phyloP scores from a whole-genome alignment of 2,888 invertebrate species.

The Holacanthella duospinosa region DNA sequence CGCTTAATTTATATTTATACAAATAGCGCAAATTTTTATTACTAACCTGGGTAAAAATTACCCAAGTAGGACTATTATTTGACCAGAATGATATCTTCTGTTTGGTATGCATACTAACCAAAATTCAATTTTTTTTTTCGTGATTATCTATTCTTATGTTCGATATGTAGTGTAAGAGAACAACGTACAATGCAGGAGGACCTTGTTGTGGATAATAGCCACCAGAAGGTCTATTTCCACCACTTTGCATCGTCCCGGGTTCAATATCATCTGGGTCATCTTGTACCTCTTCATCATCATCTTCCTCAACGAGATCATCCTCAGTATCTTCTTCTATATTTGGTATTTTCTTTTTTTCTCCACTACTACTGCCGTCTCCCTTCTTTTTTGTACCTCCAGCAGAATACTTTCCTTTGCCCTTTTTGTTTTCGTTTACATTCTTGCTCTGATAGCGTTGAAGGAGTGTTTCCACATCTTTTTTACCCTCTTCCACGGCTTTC shows the following conservation, averaged over 20 bases:
- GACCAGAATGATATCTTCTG: too few relatives aligned
- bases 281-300: slow-evolving; percentile 10
- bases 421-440: slow-evolving; percentile 21
- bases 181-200: slow-evolving; percentile 28
- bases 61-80: too few relatives aligned
- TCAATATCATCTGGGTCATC: slow-evolving; percentile 14
- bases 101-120: too few relatives aligned
- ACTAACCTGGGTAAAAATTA: too few relatives aligned
- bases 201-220: slow-evolving; percentile 35
- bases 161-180: too few relatives aligned
- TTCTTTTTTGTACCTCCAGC: slow-evolving; percentile 17
- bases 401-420: not conserved
- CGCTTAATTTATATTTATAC: too few relatives aligned
- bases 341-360: slow-evolving; percentile 26
- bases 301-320: not conserved
- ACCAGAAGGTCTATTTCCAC: slow-evolving; percentile 11
- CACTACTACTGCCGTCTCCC: slow-evolving; percentile 16
- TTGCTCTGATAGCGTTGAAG: slow-evolving; percentile 32
- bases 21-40: too few relatives aligned
- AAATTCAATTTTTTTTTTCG: too few relatives aligned
- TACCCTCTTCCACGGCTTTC: slow-evolving; percentile 12
- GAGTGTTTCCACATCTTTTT: slow-evolving; percentile 30
- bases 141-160: too few relatives aligned
- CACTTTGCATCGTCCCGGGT: slow-evolving; percentile 8
- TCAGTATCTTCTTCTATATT: slow-evolving; percentile 6